Conservation (phyloP, 2,113 vertebrate genomes). For the Pycnonotus jocosus region DNA sequence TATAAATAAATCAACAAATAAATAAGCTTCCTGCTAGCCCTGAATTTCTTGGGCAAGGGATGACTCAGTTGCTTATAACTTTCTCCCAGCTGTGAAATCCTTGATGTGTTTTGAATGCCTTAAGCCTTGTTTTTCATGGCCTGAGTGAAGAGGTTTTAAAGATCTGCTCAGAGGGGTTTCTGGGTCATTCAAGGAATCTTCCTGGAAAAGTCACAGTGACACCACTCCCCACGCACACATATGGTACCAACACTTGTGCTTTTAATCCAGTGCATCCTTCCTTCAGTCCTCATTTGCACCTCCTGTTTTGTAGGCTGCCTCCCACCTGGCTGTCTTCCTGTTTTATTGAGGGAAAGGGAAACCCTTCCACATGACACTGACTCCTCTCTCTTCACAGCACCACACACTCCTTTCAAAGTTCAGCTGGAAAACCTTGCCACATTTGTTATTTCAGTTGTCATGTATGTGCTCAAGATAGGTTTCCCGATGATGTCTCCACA, state of each 20-base stretch:
- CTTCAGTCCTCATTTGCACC: background rate
- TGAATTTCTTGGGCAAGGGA: background rate
- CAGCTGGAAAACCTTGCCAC: background rate
- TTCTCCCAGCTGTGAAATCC: background rate
- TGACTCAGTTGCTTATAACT: background rate
- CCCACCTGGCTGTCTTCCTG: conserved; percentile 10
- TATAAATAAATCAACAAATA: conserved; percentile 63
- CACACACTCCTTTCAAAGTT: background rate
- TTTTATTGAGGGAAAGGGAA: conserved; percentile 6
- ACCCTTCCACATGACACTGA: background rate
- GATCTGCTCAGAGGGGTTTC: background rate
- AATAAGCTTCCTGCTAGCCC: conserved; percentile 4
- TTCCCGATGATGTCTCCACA: background rate
- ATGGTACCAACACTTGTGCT: conserved; percentile 58
- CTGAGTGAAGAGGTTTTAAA: background rate
- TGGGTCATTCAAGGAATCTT: conserved; percentile 35
- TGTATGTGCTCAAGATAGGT: background rate
- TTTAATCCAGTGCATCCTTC: conserved; percentile 34
- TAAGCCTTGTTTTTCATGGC: background rate
- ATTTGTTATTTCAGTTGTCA: background rate
- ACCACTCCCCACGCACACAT: background rate
- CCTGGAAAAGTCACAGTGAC: conserved; percentile 18
- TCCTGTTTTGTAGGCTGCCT: conserved; percentile 32
- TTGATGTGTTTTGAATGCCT: background rate
- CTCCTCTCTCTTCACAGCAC: background rate